Conservation (phyloP, 2,888 invertebrate species). For the Nomada fabriciana region DNA sequence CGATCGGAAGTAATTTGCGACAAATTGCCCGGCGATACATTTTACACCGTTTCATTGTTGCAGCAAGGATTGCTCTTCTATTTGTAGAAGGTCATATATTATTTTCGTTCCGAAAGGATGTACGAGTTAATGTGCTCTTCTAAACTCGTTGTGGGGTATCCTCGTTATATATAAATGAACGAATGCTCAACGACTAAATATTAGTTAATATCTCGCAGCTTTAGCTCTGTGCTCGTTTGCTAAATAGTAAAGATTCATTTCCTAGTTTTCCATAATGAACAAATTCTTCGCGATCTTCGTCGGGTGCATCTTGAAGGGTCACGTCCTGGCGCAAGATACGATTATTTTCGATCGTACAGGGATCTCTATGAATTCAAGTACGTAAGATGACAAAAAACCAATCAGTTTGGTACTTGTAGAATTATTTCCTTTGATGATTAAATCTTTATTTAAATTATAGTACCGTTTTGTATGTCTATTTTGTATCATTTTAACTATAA, state of each 20-base stretch:
- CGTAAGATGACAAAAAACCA: conserved; percentile 22
- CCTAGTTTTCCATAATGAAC: conserved; percentile 15
- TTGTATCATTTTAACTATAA: no score
- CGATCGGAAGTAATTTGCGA: conserved; percentile 64
- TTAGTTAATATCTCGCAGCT: not conserved
- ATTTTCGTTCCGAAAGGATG: conserved; percentile 72
- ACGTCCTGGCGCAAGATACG: conserved; percentile 45
- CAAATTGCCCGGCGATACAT: conserved; percentile 44
- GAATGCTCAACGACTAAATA: not conserved
- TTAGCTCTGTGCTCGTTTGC: not conserved
- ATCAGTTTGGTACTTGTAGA: not conserved
- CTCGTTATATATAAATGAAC: conserved; percentile 45
- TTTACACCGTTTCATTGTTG: conserved; percentile 44
- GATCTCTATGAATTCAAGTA: conserved; percentile 40
- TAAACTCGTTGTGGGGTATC: conserved; percentile 1
- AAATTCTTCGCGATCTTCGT: not conserved
- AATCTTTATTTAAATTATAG: not conserved
- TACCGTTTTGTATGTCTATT: no score
- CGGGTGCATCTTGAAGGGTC: not conserved
- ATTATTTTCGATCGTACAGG: conserved; percentile 43
- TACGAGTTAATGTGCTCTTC: conserved; percentile 69
- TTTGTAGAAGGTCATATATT: conserved; percentile 57
- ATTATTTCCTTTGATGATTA: not conserved
- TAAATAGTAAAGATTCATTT: conserved; percentile 4
- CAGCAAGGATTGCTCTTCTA: conserved; percentile 30